phyloP scores from a whole-genome alignment of 2,113 vertebrate species.

The Turdus rufiventris region DNA sequence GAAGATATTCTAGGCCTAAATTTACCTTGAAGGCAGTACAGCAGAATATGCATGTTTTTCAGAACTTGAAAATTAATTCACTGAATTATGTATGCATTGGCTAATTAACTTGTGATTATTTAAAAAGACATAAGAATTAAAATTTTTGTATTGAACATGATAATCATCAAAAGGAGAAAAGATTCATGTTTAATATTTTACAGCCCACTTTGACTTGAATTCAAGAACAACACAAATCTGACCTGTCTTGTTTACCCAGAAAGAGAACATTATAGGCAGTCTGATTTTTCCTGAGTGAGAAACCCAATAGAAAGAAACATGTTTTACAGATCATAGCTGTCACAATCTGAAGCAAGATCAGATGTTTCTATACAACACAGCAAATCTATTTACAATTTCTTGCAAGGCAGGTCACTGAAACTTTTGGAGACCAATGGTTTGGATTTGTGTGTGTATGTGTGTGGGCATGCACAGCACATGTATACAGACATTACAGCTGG shows the following conservation, averaged over 20 bases:
- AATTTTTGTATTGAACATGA: not conserved
- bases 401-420: not conserved
- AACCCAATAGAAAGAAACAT: not conserved
- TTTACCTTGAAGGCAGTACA: not conserved
- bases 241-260: not conserved
- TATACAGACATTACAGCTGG: not conserved
- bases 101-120: constrained; percentile 49
- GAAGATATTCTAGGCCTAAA: not conserved
- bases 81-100: constrained; percentile 56
- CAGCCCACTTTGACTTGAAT: not conserved
- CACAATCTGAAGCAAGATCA: not conserved
- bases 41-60: not conserved
- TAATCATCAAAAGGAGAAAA: not conserved
- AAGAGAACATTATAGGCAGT: not conserved
- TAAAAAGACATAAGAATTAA: not conserved
- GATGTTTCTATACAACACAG: not conserved
- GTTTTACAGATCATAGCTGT: not conserved
- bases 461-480: accelerated
- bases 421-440: not conserved
- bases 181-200: not conserved
- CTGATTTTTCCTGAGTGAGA: not conserved
- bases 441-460: not conserved
- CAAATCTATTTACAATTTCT: not conserved
- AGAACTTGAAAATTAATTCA: constrained; percentile 36
- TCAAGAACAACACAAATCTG: not conserved